phyloP scores from a whole-genome alignment of 2,888 invertebrate species.

The Hypomecis atomaria region DNA sequence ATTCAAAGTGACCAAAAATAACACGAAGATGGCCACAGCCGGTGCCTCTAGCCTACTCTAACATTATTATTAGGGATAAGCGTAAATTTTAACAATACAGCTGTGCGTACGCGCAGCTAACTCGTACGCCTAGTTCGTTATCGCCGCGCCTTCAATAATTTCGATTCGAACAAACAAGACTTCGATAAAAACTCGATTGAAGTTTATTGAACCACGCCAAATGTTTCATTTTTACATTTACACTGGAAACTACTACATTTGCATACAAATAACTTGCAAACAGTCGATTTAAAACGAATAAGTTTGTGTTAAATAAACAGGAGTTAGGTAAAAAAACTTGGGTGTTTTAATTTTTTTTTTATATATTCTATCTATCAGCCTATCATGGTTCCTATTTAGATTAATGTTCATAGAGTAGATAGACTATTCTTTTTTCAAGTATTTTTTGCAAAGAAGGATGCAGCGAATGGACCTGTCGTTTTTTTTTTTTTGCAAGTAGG shows the following conservation, averaged over 20 bases:
- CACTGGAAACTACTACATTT: conserved; percentile 42
- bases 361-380: too few relatives aligned
- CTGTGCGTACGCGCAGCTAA: conserved; percentile 22
- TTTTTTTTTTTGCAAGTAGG: too few relatives aligned
- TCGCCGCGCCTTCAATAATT: conserved; percentile 58
- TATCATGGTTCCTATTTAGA: too few relatives aligned
- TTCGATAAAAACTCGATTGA: conserved; percentile 42
- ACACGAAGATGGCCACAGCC: too few relatives aligned
- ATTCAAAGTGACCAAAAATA: background rate
- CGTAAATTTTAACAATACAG: too few relatives aligned
- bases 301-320: background rate
- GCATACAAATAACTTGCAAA: conserved; percentile 30
- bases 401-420: too few relatives aligned
- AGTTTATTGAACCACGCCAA: conserved; percentile 47
- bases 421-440: too few relatives aligned
- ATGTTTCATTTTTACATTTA: conserved; percentile 49
- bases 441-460: too few relatives aligned
- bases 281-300: conserved; percentile 6
- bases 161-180: conserved; percentile 53
- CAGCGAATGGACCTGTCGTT: too few relatives aligned
- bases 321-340: conserved; percentile 4
- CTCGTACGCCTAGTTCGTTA: conserved; percentile 59
- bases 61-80: too few relatives aligned
- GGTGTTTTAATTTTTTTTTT: background rate
- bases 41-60: too few relatives aligned